A percentile compares a stretch with the other conserved stretches of the same genome.
phyloP scores from a whole-genome alignment of 2,113 vertebrate genomes.

The Anguilla japonica region DNA sequence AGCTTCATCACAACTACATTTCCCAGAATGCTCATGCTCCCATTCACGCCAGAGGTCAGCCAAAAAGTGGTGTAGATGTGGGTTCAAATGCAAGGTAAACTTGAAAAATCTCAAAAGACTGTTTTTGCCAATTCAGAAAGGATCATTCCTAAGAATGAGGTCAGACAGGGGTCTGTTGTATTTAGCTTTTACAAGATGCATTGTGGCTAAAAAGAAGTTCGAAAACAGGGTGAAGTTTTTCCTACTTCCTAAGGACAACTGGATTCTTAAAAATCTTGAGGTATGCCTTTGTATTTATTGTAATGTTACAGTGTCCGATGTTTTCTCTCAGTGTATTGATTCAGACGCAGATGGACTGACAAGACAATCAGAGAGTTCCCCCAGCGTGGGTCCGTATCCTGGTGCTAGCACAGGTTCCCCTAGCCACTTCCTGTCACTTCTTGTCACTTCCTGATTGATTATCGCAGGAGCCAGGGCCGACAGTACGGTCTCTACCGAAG shows the following conservation, averaged over 20 bases:
- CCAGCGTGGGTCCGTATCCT: neutral
- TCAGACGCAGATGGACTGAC: neutral
- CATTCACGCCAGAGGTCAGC: neutral
- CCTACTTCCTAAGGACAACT: conserved; percentile 45
- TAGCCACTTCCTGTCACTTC: neutral
- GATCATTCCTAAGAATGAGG: neutral
- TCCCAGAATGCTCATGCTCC: neutral
- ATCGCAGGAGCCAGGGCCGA: neutral
- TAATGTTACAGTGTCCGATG: neutral
- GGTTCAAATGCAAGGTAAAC: neutral
- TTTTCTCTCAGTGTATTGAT: neutral
- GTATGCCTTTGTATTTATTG: conserved; percentile 31
- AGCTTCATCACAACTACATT: neutral
- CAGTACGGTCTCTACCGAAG: neutral
- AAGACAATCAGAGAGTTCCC: conserved; percentile 15
- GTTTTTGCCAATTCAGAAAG: neutral
- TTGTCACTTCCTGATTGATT: neutral
- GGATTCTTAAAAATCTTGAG: conserved; percentile 54
- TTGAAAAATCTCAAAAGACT: neutral
- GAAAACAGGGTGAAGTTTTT: conserved; percentile 53
- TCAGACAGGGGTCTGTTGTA: neutral
- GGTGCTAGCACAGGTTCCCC: neutral
- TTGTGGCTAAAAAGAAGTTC: conserved; percentile 28
- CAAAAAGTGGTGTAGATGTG: neutral
- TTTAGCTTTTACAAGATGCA: neutral